Percentiles rank a stretch among this genome's conserved stretches.
Conservation (phyloP, 2,113 vertebrate species). For the Cyprinodon tularosa region DNA sequence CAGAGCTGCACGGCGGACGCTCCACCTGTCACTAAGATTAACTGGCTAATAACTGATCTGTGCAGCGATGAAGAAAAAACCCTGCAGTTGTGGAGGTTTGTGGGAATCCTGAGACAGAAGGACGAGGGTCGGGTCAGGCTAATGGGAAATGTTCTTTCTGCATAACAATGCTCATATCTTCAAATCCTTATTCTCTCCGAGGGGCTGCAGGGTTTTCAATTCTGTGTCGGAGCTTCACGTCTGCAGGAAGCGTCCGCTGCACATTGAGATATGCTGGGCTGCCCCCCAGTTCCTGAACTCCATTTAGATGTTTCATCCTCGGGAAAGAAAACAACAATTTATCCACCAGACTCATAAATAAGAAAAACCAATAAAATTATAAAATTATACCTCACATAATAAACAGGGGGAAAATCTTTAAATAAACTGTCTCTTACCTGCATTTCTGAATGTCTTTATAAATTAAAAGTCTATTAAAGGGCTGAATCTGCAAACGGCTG, state of each 20-base stretch:
- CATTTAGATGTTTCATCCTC: background rate
- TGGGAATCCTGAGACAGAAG: slow-evolving; percentile 7
- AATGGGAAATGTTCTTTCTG: slow-evolving; percentile 33
- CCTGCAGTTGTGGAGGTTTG: slow-evolving; percentile 3
- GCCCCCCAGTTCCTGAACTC: background rate
- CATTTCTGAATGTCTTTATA: background rate
- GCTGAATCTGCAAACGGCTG: too few species aligned
- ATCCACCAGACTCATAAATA: background rate
- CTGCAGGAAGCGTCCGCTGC: slow-evolving; percentile 6
- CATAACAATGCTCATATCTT: slow-evolving; percentile 31
- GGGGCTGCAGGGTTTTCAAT: slow-evolving; percentile 9
- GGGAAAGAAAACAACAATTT: background rate
- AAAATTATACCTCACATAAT: slow-evolving; percentile 7
- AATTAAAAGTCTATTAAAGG: background rate
- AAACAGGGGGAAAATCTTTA: background rate
- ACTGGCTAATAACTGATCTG: slow-evolving; percentile 76
- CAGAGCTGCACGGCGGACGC: slow-evolving; percentile 48
- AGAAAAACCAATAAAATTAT: slow-evolving; percentile 3
- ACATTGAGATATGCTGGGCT: background rate
- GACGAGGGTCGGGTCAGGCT: slow-evolving; percentile 4
- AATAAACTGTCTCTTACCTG: background rate
- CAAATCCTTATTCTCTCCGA: slow-evolving; percentile 10
- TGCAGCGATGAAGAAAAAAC: slow-evolving; percentile 70
- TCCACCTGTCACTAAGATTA: slow-evolving; percentile 69
- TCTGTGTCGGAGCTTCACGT: slow-evolving; percentile 24